Evolutionary conservation across 2,797 vertebrate species (phyloP).

Genomic region (Eutrigla gurnardus): DNA sequence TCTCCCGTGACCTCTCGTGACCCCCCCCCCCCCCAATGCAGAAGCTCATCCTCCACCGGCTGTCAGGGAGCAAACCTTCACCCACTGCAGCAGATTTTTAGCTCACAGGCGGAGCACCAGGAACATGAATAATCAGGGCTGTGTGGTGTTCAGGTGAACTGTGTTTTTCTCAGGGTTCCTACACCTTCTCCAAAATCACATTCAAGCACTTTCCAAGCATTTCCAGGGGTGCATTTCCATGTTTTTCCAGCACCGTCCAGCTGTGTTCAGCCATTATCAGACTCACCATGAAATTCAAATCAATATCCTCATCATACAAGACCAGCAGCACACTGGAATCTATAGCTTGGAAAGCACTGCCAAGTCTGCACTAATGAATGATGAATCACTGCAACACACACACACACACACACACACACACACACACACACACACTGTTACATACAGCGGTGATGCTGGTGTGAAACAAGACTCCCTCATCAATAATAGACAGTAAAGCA

Average conservation of each 20-base stretch:
- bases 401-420: not conserved
- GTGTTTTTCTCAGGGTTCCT: constrained; percentile 8
- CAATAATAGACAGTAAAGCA: constrained; percentile 61
- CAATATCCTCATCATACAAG: constrained; percentile 73
- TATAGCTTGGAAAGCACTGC: constrained; percentile 52
- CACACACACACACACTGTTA: constrained; percentile 23
- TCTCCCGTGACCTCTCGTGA: constrained; percentile 27
- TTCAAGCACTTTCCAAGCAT: too few species aligned
- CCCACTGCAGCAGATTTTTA: constrained; percentile 20
- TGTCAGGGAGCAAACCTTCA: constrained; percentile 16
- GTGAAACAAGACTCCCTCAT: constrained; percentile 66
- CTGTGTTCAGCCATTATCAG: constrained; percentile 28
- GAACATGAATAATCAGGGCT: constrained; percentile 24
- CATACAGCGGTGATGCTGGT: constrained; percentile 34
- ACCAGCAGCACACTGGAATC: constrained; percentile 74
- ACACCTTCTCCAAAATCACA: too few species aligned
- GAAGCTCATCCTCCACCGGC: constrained; percentile 10
- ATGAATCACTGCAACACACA: constrained; percentile 62
- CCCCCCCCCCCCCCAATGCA: constrained; percentile 17
- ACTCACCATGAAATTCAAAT: constrained; percentile 75
- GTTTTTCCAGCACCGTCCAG: constrained; percentile 32
- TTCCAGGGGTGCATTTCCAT: too few species aligned
- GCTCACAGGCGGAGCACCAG: constrained; percentile 27
- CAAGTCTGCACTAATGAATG: constrained; percentile 62
- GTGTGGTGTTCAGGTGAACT: constrained; percentile 17